Evolutionary conservation across 2,888 invertebrate genomes (phyloP).

Genomic region (Tipula lateralis): DNA sequence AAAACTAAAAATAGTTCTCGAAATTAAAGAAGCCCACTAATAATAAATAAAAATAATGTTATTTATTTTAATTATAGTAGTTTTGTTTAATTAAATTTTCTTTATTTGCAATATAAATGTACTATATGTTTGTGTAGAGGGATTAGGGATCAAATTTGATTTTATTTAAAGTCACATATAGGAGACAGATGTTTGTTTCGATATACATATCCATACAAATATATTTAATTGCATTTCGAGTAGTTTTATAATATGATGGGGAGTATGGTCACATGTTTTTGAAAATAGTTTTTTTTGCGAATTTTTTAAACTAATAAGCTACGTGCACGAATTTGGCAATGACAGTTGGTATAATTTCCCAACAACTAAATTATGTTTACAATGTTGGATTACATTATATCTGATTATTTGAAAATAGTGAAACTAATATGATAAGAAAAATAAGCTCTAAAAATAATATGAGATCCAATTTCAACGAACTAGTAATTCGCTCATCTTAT

Average conservation of each 20-base stretch:
- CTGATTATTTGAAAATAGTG: too few relatives aligned
- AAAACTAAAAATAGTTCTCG: neutral
- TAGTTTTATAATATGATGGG: neutral
- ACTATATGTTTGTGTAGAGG: neutral
- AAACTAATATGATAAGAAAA: too few relatives aligned
- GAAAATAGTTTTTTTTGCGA: neutral
- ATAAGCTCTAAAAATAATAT: too few relatives aligned
- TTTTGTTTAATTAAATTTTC: neutral
- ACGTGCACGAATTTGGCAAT: neutral
- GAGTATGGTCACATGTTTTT: neutral
- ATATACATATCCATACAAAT: neutral
- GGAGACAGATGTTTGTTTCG: neutral
- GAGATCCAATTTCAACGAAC: too few relatives aligned
- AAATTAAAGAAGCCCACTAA: constrained; percentile 13
- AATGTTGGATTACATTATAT: neutral
- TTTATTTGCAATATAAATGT: neutral
- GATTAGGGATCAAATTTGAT: neutral
- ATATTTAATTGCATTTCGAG: neutral
- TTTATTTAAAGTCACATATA: neutral
- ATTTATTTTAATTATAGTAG: constrained; percentile 7
- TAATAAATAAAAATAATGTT: neutral
- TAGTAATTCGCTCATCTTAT: too few relatives aligned
- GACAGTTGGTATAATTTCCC: neutral
- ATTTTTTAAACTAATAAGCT: too few relatives aligned
- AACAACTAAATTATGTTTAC: too few relatives aligned